A percentile compares a stretch with the other conserved stretches of the same genome.
Conservation (phyloP, 2,888 invertebrate genomes). For the Tipula helvola region DNA sequence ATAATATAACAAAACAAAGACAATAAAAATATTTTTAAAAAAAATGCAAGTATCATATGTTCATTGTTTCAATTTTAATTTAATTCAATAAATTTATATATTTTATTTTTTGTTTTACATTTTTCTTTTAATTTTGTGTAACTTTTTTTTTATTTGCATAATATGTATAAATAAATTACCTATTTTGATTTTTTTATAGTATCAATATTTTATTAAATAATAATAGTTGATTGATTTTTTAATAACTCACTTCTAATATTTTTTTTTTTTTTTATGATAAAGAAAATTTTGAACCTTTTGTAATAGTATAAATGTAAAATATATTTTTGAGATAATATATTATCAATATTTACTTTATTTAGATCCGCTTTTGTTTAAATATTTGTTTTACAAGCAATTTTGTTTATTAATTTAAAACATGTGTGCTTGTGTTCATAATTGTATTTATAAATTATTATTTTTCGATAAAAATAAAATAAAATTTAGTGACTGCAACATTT, state of each 20-base stretch:
- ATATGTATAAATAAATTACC: background rate
- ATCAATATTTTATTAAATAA: background rate
- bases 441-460: background rate
- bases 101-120: background rate
- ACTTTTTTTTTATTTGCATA: background rate
- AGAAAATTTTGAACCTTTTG: background rate
- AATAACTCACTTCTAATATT: background rate
- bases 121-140: background rate
- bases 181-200: background rate
- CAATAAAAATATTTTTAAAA: background rate
- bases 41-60: background rate
- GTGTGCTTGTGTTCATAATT: background rate
- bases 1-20: background rate
- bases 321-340: background rate
- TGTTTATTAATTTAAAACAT: background rate
- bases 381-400: background rate
- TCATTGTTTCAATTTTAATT: background rate
- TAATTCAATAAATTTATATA: background rate
- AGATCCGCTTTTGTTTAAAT: background rate
- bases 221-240: background rate
- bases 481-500: background rate
- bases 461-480: background rate
- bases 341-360: background rate
- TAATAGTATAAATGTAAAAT: background rate
- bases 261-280: background rate